Conservation (phyloP, 2,113 vertebrate species). For the Phrynosoma blainvillii region DNA sequence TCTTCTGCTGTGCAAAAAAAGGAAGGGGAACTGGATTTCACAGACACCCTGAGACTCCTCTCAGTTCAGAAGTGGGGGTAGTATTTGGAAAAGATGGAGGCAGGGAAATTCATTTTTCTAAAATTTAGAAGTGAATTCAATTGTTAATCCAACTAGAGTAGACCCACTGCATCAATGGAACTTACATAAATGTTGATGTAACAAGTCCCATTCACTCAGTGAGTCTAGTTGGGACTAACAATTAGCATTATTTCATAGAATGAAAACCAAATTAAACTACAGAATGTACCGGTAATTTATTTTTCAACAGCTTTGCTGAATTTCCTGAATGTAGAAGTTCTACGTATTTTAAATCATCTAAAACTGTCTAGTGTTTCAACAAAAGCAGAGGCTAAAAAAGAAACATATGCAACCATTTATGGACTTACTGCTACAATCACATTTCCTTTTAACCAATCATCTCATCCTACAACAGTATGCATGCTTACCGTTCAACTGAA, state of each 20-base stretch:
- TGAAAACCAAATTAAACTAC: not conserved
- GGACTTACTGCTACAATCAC: not conserved
- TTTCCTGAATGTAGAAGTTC: not conserved
- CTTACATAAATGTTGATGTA: not conserved
- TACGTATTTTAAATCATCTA: not conserved
- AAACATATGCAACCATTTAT: not conserved
- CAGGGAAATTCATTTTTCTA: not conserved
- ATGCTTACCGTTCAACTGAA: too few species aligned
- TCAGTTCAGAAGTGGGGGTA: not conserved
- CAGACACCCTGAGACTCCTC: constrained; percentile 14
- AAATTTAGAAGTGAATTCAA: not conserved
- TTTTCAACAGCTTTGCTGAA: not conserved
- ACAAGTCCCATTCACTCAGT: too few species aligned
- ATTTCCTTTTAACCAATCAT: too few species aligned
- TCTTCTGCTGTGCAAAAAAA: not conserved
- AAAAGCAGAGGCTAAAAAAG: too few species aligned
- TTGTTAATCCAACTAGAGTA: too few species aligned
- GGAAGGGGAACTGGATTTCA: constrained; percentile 18
- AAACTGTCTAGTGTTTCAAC: not conserved
- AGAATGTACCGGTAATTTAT: fast-evolving
- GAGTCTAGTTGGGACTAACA: too few species aligned
- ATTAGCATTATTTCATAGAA: not conserved
- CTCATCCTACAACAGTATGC: too few species aligned
- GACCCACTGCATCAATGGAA: too few species aligned
- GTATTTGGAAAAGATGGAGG: not conserved